Conservation (phyloP, 2,113 vertebrate species). For the Dolichotis patagonum region DNA sequence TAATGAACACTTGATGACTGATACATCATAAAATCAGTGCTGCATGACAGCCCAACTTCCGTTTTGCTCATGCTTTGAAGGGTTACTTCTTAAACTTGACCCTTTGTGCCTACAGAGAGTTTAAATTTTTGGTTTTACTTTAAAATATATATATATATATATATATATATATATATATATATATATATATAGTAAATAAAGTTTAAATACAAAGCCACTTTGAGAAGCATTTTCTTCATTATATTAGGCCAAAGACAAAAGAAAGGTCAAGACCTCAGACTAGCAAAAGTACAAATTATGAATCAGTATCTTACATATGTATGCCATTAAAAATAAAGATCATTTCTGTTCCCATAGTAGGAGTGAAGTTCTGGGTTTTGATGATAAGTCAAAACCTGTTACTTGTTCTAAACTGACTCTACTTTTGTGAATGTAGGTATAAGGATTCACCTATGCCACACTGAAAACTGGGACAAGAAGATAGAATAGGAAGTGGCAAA, state of each 20-base stretch:
- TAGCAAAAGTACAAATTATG: not conserved
- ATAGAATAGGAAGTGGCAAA: not conserved
- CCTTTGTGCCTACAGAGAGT: not conserved
- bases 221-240: not conserved
- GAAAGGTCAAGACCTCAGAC: not conserved
- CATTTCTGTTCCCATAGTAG: not conserved
- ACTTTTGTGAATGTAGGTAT: not conserved
- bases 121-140: not conserved
- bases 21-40: conserved; percentile 52
- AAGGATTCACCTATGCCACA: not conserved
- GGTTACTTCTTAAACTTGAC: not conserved
- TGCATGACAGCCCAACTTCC: conserved; percentile 12
- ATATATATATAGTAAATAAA: not conserved
- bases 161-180: not conserved
- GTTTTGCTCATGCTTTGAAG: not conserved
- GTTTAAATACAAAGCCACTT: not conserved
- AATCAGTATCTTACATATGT: not conserved
- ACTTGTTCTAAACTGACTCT: not conserved
- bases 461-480: not conserved
- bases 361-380: not conserved
- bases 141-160: not conserved
- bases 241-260: conserved; percentile 27
- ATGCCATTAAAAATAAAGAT: not conserved
- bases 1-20: conserved; percentile 8
- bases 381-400: not conserved